Conservation (phyloP, 1,140 invertebrate species). For the Drosophila mayri region DNA sequence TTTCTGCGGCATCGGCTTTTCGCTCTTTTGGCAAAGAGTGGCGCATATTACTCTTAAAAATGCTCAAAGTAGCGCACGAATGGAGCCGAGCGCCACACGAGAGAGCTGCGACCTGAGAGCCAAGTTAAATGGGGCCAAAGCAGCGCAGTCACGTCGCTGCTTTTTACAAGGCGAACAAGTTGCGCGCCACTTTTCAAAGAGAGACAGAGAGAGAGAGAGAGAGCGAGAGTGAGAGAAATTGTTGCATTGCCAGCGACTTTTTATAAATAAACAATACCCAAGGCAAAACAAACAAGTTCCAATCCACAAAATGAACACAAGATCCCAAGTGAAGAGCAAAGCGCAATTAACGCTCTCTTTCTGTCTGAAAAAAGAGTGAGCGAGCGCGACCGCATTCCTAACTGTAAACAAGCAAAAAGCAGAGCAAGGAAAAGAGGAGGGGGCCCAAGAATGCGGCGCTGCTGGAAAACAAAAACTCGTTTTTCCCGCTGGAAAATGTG, state of each 20-base stretch:
- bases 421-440: slow-evolving; percentile 14
- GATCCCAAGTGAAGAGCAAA: slow-evolving; percentile 26
- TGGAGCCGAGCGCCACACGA: slow-evolving; percentile 12
- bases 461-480: slow-evolving; percentile 71
- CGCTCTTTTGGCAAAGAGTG: neutral
- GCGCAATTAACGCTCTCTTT: slow-evolving; percentile 45
- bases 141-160: slow-evolving; percentile 66
- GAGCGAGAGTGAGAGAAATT: slow-evolving; percentile 44
- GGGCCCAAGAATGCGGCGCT: slow-evolving; percentile 58
- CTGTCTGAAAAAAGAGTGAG: slow-evolving; percentile 28
- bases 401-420: slow-evolving; percentile 79
- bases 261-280: slow-evolving; percentile 46
- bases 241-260: slow-evolving; percentile 42
- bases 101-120: slow-evolving; percentile 20
- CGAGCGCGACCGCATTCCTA: slow-evolving; percentile 78
- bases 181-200: slow-evolving; percentile 38
- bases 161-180: slow-evolving; percentile 78
- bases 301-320: slow-evolving; percentile 19
- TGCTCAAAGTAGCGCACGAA: too few relatives aligned
- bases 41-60: too few relatives aligned
- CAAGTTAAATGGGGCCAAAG: slow-evolving; percentile 70
- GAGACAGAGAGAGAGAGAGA: neutral
- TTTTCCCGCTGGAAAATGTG: slow-evolving; percentile 76
- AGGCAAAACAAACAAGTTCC: slow-evolving; percentile 36
- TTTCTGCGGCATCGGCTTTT: slow-evolving; percentile 1